Evolutionary conservation across 2,888 invertebrate species (phyloP).

Genomic region (Biston stratarius): DNA sequence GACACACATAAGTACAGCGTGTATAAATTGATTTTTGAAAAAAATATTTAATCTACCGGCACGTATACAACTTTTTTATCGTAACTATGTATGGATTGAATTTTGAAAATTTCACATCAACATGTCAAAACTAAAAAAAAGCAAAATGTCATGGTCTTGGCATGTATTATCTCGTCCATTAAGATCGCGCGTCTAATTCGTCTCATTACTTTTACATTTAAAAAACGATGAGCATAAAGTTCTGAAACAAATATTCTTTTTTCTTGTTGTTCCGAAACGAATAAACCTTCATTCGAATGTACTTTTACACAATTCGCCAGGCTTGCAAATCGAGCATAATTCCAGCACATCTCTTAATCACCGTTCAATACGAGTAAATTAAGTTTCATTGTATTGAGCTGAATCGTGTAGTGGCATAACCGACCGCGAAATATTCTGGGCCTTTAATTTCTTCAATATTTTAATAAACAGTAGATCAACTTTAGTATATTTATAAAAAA

Average conservation of each 20-base stretch:
- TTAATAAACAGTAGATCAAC: conserved; percentile 10
- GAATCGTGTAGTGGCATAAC: conserved; percentile 45
- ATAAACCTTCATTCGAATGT: neutral
- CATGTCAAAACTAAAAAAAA: too few relatives aligned
- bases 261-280: neutral
- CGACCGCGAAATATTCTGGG: conserved; percentile 36
- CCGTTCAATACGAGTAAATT: conserved; percentile 29
- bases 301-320: conserved; percentile 6
- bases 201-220: too few relatives aligned
- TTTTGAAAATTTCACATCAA: too few relatives aligned
- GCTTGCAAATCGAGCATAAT: conserved; percentile 15
- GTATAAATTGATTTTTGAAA: too few relatives aligned
- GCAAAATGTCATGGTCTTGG: too few relatives aligned
- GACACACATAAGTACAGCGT: too few relatives aligned
- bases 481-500: neutral
- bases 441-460: conserved; percentile 12
- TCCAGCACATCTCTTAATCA: conserved; percentile 31
- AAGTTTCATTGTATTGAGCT: conserved; percentile 34
- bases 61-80: too few relatives aligned
- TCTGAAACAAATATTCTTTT: neutral
- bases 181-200: too few relatives aligned
- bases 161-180: too few relatives aligned
- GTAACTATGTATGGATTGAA: too few relatives aligned
- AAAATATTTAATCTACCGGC: too few relatives aligned
- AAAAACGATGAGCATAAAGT: too few relatives aligned